A percentile compares a stretch with the other conserved stretches of the same genome.
These are phyloP conservation scores for Microcebus tavaratra DNA, from an alignment of 2,113 vertebrate species.

Conservation along the genomic window DNA sequence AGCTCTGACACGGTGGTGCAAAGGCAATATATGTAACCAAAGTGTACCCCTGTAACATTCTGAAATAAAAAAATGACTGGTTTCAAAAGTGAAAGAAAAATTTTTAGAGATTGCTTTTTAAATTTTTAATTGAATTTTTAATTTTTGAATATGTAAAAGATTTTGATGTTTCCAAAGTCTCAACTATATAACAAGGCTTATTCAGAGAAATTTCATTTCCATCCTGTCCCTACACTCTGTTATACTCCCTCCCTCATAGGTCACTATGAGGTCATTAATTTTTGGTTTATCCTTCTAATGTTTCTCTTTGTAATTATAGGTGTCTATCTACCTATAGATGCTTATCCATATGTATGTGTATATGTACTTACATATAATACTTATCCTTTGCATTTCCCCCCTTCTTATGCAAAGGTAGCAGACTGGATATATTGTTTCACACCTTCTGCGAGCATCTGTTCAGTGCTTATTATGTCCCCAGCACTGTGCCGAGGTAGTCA, in stretches of 20 bases:
- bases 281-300: background rate
- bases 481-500: constrained; percentile 33
- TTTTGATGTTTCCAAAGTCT: constrained; percentile 15
- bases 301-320: background rate
- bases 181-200: background rate
- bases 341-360: background rate
- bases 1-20: no score
- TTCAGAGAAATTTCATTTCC: background rate
- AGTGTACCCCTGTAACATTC: no score
- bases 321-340: background rate
- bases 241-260: background rate
- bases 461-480: constrained; percentile 12
- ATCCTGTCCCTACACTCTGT: background rate
- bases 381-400: background rate
- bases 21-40: no score
- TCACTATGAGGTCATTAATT: background rate
- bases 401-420: background rate
- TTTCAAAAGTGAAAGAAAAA: no score
- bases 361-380: background rate
- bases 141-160: constrained; percentile 5
- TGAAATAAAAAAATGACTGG: no score
- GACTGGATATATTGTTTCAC: background rate
- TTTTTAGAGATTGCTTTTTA: background rate
- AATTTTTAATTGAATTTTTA: constrained; percentile 9
- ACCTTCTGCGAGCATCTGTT: background rate